Evolutionary conservation across 2,797 vertebrate genomes (phyloP).

Genomic region (Chiropotes sagulatus): DNA sequence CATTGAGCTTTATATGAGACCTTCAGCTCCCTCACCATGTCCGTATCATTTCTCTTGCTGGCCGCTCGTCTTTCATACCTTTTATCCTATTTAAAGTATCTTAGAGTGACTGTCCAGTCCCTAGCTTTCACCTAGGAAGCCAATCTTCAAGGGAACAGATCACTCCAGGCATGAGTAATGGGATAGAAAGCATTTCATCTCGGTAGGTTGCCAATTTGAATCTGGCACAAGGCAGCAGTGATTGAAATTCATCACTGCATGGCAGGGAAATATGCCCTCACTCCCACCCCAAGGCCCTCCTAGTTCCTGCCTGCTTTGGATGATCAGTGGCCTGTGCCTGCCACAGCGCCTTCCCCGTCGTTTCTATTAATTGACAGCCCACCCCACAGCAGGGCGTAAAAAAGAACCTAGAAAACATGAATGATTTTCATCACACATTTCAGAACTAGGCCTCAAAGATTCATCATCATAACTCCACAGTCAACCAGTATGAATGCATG

Average conservation of each 20-base stretch:
- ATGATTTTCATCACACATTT: neutral
- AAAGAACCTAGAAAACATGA: neutral
- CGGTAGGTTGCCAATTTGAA: constrained; percentile 69
- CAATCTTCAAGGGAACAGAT: constrained; percentile 62
- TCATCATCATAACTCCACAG: neutral
- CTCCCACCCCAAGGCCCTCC: neutral
- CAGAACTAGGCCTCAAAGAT: neutral
- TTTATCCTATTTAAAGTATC: constrained; percentile 48
- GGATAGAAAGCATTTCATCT: constrained; percentile 74
- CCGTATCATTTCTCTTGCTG: neutral
- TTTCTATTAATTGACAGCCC: constrained; percentile 1
- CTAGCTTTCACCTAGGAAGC: constrained; percentile 60
- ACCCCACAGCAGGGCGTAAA: neutral
- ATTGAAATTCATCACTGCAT: constrained; percentile 63
- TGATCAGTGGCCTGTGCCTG: neutral
- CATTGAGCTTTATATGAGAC: neutral
- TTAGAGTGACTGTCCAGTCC: neutral
- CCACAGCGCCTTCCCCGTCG: neutral
- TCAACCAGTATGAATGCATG: neutral
- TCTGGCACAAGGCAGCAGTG: constrained; percentile 63
- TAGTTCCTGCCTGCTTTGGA: neutral
- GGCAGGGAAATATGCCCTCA: neutral
- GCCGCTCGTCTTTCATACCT: neutral
- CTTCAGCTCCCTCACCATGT: neutral
- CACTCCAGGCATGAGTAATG: constrained; percentile 67